phyloP scores from a whole-genome alignment of 2,888 invertebrate species.

The Bimastos eiseni region DNA sequence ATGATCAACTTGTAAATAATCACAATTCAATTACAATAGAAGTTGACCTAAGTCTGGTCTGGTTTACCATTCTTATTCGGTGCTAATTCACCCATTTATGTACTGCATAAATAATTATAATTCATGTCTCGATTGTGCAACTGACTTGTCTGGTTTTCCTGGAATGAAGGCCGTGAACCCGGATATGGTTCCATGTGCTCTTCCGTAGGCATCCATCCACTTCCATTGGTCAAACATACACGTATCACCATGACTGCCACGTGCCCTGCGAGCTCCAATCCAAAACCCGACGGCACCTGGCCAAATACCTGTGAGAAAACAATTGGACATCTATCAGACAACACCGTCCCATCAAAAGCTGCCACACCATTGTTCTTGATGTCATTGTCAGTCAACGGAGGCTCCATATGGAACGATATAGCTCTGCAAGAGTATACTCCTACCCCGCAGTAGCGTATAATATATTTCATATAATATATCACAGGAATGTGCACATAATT shows the following conservation, averaged over 20 bases:
- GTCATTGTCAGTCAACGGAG: no score
- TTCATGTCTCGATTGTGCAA: background rate
- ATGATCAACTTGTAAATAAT: no score
- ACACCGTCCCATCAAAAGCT: background rate
- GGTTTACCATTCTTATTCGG: background rate
- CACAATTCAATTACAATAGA: no score
- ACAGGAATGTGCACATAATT: no score
- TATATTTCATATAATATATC: no score
- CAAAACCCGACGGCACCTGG: constrained; percentile 41
- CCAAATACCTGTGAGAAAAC: background rate
- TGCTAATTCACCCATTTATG: background rate
- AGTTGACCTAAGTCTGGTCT: no score
- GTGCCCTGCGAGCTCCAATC: constrained; percentile 43
- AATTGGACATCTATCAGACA: background rate
- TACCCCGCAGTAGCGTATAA: no score
- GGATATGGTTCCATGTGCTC: constrained; percentile 39
- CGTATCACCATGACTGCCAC: constrained; percentile 43
- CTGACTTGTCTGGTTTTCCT: constrained; percentile 46
- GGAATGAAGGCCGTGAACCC: constrained; percentile 45
- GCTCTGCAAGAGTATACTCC: no score
- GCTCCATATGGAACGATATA: no score
- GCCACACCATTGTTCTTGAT: background rate
- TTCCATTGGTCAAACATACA: constrained; percentile 46
- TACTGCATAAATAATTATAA: no score
- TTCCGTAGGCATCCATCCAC: constrained; percentile 44